phyloP scores from a whole-genome alignment of 2,797 vertebrate species.

The Steatocranus sp. region DNA sequence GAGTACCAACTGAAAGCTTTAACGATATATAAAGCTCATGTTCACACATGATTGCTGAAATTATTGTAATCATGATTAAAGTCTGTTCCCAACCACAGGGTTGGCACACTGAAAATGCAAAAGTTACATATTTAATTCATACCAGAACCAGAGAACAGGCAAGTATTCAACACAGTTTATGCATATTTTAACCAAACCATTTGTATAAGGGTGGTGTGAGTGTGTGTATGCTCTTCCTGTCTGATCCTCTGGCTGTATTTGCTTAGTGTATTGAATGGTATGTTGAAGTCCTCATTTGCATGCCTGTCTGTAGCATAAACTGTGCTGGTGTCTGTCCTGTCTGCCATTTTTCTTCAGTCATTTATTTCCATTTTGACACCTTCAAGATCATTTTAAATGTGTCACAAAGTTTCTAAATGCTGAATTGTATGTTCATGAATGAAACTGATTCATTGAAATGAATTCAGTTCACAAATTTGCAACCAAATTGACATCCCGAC shows the following conservation, averaged over 20 bases:
- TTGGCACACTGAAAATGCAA: not conserved
- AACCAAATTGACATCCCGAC: not conserved
- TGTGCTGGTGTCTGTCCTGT: not conserved
- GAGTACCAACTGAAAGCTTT: not conserved
- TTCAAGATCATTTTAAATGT: not conserved
- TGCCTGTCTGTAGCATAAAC: not conserved
- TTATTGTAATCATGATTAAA: not conserved
- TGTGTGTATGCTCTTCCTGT: not conserved
- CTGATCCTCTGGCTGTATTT: not conserved
- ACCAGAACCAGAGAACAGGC: not conserved
- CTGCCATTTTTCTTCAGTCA: not conserved
- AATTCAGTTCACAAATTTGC: not conserved
- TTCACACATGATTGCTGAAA: not conserved
- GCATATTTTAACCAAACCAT: not conserved
- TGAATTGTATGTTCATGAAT: not conserved
- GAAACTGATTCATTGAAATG: not conserved
- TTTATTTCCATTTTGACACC: not conserved
- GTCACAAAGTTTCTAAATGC: not conserved
- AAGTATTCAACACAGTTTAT: not conserved
- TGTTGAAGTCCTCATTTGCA: not conserved
- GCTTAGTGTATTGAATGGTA: not conserved
- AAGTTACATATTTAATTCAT: not conserved
- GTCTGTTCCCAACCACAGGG: not conserved
- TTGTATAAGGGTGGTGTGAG: not conserved
- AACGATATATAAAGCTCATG: not conserved